Base-by-base conservation (phyloP, 1,140 invertebrate species). In the roundworm (Caenorhabditis elegans) region DNA sequence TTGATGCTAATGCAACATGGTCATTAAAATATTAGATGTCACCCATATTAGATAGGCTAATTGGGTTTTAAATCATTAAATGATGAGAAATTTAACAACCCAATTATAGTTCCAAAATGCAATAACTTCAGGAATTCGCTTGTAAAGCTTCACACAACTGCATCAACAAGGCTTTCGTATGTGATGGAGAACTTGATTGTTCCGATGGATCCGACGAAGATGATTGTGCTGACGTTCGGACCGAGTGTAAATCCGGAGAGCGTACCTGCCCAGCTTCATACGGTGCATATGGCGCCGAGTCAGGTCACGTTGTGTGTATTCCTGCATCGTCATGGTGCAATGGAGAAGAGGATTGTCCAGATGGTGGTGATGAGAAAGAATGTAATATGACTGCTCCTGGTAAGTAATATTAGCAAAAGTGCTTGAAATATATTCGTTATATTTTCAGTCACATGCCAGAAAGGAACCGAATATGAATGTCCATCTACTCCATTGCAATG, bases 181-280 rank as follows among this genome's bases (percentile, higher is more conserved):
- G 87, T 80, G 87, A 89, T 77, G 82, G 80, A 17, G 83, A 85
- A 28, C 43, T 86, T 28, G 85, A 84, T 51, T 86, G 85, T 80
- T 17, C 82, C 2, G 89, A 90, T 83, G 87, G 83, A 8, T 84
- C 83, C 24, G 90, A 91, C 82, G 90, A 91, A 43, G 26, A 84
- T 28, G 76, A 84, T 19, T 85, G 82, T 76, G 24, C 5, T 48
- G 28, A 31, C 48, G 43, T 11, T 3, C n/a, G n/a, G 3, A 77
- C 11, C 3, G 76, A 51, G 5, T 78, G 77, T 39, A 13, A 17
- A 15, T 39, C 36, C 28, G 34, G 24, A 3, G 53, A 82, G 26
- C 51, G 22, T 15, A 65, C 47, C 3, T 55, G 78, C 19, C 34
- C 60, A 10, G 34, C 60, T 39, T 39, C 60, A 2, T 70, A 43